Evolutionary conservation across 2,113 vertebrate genomes (phyloP), one percentile per base, ranked within the genome.

Genomic region (Paradoxurus hermaphroditus): DNA sequence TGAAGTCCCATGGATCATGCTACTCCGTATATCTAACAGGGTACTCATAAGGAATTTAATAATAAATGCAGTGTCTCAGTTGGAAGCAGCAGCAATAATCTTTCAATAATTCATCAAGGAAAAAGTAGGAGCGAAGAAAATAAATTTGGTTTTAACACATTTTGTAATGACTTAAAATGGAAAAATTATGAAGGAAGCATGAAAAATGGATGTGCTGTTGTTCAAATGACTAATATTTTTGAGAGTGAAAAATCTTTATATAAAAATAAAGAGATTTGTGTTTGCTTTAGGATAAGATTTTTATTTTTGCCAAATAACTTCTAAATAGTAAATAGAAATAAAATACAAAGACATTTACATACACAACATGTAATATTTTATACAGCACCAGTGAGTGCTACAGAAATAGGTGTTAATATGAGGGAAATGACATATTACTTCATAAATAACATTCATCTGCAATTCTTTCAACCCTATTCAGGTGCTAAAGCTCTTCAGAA

Each of bases 81-180:
- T 94, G 86, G 83, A 96, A 94, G 93, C n/a, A 91, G 79, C 29
- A 96, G 86, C 49, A 96, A 88, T 90, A 39, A 86, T 51, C 70
- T 97, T 97, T 93, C 86, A 96, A 92, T 93, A 98, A 96, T 96
- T 98, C 56, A 93, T 2, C 90, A 84, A 95, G 70, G 27, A 70
- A 94, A 94, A 96, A 84, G 62, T 67, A 94, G 18, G 44, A 15
- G 18, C 53, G 9, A 93, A 91, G 86, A 94, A 96, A 97, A 97
- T 95, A 59, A 95, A 95, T 93, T 90, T 86, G 36, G 13, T 91
- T 92, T 94, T 82, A 88, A 75, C 23, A 31, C 34, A 81, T 79
- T 89, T 94, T 95, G 86, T 91, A 94, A 93, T 72, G 84, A 77
- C 59, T 96, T 92, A 72, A 97, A 97, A 82, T 85, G 67, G 70